phyloP scores from a whole-genome alignment of 2,113 vertebrate genomes.

The Nicator chloris region DNA sequence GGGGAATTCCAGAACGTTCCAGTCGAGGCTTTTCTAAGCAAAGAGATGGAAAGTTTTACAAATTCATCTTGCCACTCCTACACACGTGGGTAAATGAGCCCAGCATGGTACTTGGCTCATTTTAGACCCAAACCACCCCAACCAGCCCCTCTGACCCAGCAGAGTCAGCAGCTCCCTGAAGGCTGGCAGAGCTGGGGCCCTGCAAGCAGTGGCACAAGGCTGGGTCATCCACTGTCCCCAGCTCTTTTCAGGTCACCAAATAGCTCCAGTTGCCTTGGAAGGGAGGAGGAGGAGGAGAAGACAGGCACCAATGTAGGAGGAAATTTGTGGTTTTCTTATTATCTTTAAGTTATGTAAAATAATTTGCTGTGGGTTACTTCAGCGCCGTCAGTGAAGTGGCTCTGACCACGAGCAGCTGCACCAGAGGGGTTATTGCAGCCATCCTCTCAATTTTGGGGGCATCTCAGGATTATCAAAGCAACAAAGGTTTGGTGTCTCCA shows the following conservation, averaged over 20 bases:
- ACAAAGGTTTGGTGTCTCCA: not conserved
- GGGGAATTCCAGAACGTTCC: not conserved
- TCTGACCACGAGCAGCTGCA: rapidly evolving
- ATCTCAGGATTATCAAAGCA: not conserved
- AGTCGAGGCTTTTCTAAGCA: not conserved
- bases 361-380: not conserved
- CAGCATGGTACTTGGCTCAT: rapidly evolving
- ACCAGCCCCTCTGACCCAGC: not conserved
- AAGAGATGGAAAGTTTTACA: not conserved
- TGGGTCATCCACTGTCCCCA: not conserved
- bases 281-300: not conserved
- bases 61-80: not conserved
- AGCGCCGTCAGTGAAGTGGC: not conserved
- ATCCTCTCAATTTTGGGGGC: not conserved
- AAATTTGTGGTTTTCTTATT: not conserved
- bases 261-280: not conserved
- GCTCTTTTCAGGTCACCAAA: not conserved
- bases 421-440: not conserved
- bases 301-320: not conserved
- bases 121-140: not conserved
- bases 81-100: rapidly evolving
- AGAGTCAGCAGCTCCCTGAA: not conserved
- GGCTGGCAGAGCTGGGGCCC: not conserved
- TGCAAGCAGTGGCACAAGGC: not conserved
- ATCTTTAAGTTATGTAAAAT: not conserved